A percentile compares a stretch with the other conserved stretches of the same genome.
Conservation (phyloP, 2,888 invertebrate genomes). For the Folsomia candida region DNA sequence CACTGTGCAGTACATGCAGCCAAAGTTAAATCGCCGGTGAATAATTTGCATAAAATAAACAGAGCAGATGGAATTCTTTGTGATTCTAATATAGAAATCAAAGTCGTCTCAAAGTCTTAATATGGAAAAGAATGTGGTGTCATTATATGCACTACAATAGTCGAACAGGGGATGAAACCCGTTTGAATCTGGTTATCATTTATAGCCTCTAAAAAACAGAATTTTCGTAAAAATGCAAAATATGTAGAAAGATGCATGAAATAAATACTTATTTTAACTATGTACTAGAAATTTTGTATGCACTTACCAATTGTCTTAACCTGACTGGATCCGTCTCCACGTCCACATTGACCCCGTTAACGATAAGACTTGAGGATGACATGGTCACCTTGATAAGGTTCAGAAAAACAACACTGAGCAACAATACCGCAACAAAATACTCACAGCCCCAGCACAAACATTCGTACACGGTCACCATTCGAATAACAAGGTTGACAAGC, state of each 20-base stretch:
- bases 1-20: neutral
- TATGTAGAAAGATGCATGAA: too few species aligned
- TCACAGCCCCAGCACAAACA: too few species aligned
- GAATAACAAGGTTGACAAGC: too few species aligned
- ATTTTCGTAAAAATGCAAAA: too few species aligned
- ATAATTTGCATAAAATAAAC: neutral
- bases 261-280: too few species aligned
- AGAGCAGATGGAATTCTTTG: too few species aligned
- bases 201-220: too few species aligned
- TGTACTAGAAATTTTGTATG: neutral
- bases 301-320: conserved; percentile 47
- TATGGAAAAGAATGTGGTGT: neutral
- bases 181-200: too few species aligned
- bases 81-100: too few species aligned
- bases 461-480: too few species aligned
- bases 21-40: neutral
- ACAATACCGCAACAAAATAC: conserved; percentile 17
- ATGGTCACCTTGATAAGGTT: conserved; percentile 44
- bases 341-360: conserved; percentile 34
- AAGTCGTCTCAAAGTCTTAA: neutral
- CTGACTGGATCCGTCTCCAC: conserved; percentile 34
- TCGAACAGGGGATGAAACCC: too few species aligned
- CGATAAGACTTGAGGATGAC: conserved; percentile 42
- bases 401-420: conserved; percentile 34
- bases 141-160: too few species aligned